Conservation (phyloP, 1,140 invertebrate species). For the Zaprionus ornatus region DNA sequence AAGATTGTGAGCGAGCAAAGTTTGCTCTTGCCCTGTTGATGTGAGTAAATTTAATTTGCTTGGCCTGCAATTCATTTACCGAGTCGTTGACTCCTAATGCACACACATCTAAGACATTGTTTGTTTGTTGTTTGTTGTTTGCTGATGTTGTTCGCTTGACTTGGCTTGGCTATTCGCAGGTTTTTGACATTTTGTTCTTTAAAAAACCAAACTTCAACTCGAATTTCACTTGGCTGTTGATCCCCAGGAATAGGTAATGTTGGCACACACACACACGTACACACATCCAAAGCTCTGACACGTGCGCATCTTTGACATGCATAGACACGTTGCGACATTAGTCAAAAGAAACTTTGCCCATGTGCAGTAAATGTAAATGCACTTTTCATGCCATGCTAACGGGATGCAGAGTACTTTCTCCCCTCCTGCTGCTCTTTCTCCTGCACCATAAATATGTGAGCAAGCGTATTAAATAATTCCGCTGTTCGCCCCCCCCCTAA, state of each 20-base stretch:
- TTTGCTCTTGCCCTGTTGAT: constrained; percentile 28
- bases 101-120: constrained; percentile 65
- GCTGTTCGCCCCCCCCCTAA: not conserved
- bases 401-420: constrained; percentile 8
- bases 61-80: constrained; percentile 77
- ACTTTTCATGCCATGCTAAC: constrained; percentile 42
- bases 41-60: constrained; percentile 71
- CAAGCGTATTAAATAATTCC: constrained; percentile 13
- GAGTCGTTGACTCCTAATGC: constrained; percentile 76
- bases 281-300: not conserved
- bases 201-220: constrained; percentile 45
- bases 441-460: not conserved
- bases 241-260: constrained; percentile 9
- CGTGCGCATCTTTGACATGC: not conserved
- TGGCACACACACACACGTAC: not conserved
- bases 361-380: constrained; percentile 46
- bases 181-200: constrained; percentile 35
- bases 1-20: constrained; percentile 21
- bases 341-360: constrained; percentile 31
- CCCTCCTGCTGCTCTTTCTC: not conserved
- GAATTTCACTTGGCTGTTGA: constrained; percentile 14
- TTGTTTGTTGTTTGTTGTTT: constrained; percentile 44
- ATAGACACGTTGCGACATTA: constrained; percentile 19
- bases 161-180: constrained; percentile 47
- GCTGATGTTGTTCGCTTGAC: constrained; percentile 64